These are phyloP conservation scores for Scopus umbretta DNA, from an alignment of 2,113 vertebrate species.

Conservation along the genomic window DNA sequence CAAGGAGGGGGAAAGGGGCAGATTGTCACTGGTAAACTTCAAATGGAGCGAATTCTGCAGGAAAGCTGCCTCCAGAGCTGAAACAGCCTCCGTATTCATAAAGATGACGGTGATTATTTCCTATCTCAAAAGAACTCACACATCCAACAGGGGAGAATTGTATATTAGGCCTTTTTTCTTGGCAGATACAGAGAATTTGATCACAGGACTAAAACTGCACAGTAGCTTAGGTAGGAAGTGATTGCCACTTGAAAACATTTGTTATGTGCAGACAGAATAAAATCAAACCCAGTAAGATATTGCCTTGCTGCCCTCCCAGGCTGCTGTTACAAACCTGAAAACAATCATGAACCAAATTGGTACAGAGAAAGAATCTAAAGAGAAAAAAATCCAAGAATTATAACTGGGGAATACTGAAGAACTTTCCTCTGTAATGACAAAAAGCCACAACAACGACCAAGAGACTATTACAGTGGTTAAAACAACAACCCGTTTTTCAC, in stretches of 20 bases:
- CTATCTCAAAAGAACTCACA: conserved; percentile 16
- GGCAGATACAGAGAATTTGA: conserved; percentile 40
- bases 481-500: neutral
- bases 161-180: neutral
- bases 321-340: neutral
- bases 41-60: neutral
- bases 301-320: neutral
- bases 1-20: neutral
- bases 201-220: neutral
- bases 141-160: neutral
- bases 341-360: neutral
- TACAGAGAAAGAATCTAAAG: neutral
- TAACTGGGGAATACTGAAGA: neutral
- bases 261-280: conserved; percentile 9
- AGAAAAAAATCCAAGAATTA: neutral
- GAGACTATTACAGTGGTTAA: neutral
- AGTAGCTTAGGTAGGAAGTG: conserved; percentile 18
- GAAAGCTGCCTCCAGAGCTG: neutral
- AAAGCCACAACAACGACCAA: neutral
- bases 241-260: conserved; percentile 32
- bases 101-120: conserved; percentile 34
- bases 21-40: neutral
- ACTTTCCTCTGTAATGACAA: neutral
- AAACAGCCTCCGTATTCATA: neutral
- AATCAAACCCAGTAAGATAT: neutral